Percentiles rank a stretch among this genome's conserved stretches.
phyloP scores from a whole-genome alignment of 2,797 vertebrate species.

The Lycodopsis pacificus region DNA sequence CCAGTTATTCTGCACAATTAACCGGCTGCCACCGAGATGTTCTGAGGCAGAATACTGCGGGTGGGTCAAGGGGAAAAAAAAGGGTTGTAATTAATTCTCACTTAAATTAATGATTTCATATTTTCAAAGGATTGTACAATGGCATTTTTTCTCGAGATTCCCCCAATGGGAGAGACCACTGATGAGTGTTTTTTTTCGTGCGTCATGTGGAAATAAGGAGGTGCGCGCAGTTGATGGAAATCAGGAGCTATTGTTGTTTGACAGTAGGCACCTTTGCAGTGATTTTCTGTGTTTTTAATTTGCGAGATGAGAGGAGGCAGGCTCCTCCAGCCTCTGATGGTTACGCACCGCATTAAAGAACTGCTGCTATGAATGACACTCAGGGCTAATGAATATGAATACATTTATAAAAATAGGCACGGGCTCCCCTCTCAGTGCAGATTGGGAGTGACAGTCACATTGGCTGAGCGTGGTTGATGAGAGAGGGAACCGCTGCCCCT shows the following conservation, averaged over 20 bases:
- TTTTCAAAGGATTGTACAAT: slow-evolving; percentile 76
- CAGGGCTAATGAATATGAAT: slow-evolving; percentile 85
- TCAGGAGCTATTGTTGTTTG: slow-evolving; percentile 83
- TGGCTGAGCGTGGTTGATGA: slow-evolving; percentile 78
- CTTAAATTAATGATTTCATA: slow-evolving; percentile 81
- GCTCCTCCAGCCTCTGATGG: slow-evolving; percentile 76
- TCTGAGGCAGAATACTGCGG: slow-evolving; percentile 75
- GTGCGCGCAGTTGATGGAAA: slow-evolving; percentile 70
- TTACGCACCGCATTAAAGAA: slow-evolving; percentile 75
- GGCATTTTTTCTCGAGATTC: slow-evolving; percentile 69
- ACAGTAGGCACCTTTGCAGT: slow-evolving; percentile 83
- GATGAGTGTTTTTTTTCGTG: slow-evolving; percentile 42
- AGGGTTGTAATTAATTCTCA: slow-evolving; percentile 82
- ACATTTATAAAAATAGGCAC: slow-evolving; percentile 84
- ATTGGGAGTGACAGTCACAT: slow-evolving; percentile 83
- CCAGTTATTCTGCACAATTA: slow-evolving; percentile 82
- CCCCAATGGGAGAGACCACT: slow-evolving; percentile 53
- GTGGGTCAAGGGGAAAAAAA: slow-evolving; percentile 72
- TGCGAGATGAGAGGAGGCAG: slow-evolving; percentile 79
- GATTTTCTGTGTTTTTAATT: slow-evolving; percentile 84
- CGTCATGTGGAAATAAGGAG: slow-evolving; percentile 55
- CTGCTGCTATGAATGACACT: slow-evolving; percentile 81
- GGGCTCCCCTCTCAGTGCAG: slow-evolving; percentile 72
- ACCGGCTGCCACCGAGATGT: slow-evolving; percentile 77
- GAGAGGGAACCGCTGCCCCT: slow-evolving; percentile 69